Conservation (phyloP, 2,888 invertebrate species). For the Scaptomyza reducta region DNA sequence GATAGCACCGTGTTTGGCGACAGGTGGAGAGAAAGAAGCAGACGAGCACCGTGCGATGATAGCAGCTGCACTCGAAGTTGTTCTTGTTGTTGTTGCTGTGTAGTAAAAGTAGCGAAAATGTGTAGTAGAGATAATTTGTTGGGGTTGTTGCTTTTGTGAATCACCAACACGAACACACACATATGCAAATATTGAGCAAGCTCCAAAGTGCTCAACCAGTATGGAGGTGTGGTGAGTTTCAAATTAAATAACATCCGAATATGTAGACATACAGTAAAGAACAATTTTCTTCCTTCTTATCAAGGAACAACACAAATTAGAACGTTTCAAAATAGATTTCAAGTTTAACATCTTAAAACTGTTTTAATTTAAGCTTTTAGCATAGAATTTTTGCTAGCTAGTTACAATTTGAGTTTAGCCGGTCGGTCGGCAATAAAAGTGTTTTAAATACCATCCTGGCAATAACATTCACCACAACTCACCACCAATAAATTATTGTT, state of each 20-base stretch:
- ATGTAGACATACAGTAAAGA: conserved; percentile 31
- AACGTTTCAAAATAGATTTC: conserved; percentile 5
- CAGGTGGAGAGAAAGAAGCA: conserved; percentile 55
- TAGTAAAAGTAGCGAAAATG: conserved; percentile 65
- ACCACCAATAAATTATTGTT: conserved; percentile 68
- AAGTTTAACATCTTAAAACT: conserved; percentile 20
- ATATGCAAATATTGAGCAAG: conserved; percentile 42
- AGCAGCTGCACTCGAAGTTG: conserved; percentile 48
- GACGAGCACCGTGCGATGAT: conserved; percentile 39
- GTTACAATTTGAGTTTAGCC: conserved; percentile 23
- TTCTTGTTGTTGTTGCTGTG: conserved; percentile 30
- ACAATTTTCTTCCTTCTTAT: conserved; percentile 36
- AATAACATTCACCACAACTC: conserved; percentile 57
- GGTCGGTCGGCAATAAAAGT: conserved; percentile 47
- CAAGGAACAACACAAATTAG: conserved; percentile 16
- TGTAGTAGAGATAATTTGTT: conserved; percentile 71
- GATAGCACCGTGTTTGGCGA: conserved; percentile 42
- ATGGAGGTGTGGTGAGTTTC: conserved; percentile 59
- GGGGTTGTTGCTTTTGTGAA: conserved; percentile 73
- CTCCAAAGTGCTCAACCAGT: conserved; percentile 48
- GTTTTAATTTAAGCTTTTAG: conserved; percentile 7
- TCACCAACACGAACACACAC: conserved; percentile 47
- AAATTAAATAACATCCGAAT: conserved; percentile 52
- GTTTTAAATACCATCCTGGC: conserved; percentile 49
- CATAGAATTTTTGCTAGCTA: neutral